These are phyloP conservation scores for Merluccius polli DNA, from an alignment of 2,797 vertebrate species.

Conservation along the genomic window DNA sequence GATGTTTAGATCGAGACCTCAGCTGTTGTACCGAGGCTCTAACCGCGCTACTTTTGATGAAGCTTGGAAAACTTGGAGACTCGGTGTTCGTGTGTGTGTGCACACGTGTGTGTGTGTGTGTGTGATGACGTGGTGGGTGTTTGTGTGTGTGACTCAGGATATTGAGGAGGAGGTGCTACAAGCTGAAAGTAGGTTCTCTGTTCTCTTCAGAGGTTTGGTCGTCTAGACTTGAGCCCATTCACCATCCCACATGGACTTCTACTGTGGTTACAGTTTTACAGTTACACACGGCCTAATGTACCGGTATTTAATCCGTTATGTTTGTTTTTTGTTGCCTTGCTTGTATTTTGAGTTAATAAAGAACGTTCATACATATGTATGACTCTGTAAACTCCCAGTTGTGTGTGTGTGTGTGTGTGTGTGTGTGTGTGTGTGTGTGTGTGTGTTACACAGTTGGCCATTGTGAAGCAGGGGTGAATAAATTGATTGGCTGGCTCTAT, in stretches of 20 bases:
- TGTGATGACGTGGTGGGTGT: background rate
- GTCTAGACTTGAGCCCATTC: slow-evolving; percentile 31
- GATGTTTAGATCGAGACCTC: slow-evolving; percentile 33
- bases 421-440: background rate
- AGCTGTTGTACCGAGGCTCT: slow-evolving; percentile 27
- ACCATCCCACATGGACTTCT: slow-evolving; percentile 18
- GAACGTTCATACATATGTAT: slow-evolving; percentile 14
- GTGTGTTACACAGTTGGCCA: background rate
- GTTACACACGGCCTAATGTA: slow-evolving; percentile 25
- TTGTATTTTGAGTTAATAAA: slow-evolving; percentile 34
- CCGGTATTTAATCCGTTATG: slow-evolving; percentile 9
- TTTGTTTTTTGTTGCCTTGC: slow-evolving; percentile 5
- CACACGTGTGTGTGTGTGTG: slow-evolving; percentile 1
- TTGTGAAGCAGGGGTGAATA: background rate
- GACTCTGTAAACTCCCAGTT: background rate
- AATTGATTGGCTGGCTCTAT: background rate
- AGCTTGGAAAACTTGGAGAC: slow-evolving; percentile 20
- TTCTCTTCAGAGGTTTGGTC: slow-evolving; percentile 31
- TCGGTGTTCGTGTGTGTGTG: background rate
- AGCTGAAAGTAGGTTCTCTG: slow-evolving; percentile 20
- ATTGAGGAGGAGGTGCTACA: slow-evolving; percentile 22
- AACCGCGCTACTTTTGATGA: slow-evolving; percentile 38
- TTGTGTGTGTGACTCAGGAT: slow-evolving; percentile 19
- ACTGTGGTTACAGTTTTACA: slow-evolving; percentile 29
- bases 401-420: background rate